phyloP scores from a whole-genome alignment of 1,140 invertebrate genomes.

The Drosophila prosaltans region DNA sequence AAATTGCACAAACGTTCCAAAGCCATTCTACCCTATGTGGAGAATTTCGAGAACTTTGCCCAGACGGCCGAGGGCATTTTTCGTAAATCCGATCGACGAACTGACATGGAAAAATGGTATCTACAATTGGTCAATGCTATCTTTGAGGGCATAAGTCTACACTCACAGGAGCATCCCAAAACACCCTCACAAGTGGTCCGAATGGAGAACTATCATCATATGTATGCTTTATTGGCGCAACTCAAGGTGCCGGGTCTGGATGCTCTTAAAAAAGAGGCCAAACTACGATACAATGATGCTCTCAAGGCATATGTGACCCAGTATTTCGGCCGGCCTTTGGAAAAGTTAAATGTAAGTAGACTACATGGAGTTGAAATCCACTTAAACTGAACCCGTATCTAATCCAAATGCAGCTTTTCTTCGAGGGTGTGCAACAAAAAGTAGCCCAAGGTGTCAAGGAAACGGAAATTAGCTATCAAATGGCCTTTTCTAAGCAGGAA shows the following conservation, averaged over 20 bases:
- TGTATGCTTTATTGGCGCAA: slow-evolving; percentile 93
- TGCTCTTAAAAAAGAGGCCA: slow-evolving; percentile 94
- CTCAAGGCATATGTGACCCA: slow-evolving; percentile 95
- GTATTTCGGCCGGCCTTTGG: slow-evolving; percentile 97
- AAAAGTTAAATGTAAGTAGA: slow-evolving; percentile 93
- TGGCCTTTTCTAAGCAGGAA: slow-evolving; percentile 98
- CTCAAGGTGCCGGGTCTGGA: slow-evolving; percentile 97
- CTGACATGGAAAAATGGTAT: slow-evolving; percentile 99
- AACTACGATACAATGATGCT: slow-evolving; percentile 95
- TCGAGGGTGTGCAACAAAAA: slow-evolving; percentile 96
- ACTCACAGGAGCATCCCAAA: slow-evolving; percentile 94
- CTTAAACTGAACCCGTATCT: neutral
- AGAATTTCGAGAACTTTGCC: slow-evolving; percentile 96
- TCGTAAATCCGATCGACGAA: slow-evolving; percentile 92
- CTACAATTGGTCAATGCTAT: slow-evolving; percentile 92
- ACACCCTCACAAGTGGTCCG: slow-evolving; percentile 97
- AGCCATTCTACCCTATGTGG: slow-evolving; percentile 95
- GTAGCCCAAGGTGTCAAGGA: slow-evolving; percentile 96
- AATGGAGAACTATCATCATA: slow-evolving; percentile 99
- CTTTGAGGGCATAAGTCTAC: slow-evolving; percentile 92
- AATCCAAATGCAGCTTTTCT: slow-evolving; percentile 89
- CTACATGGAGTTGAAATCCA: neutral
- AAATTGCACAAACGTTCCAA: slow-evolving; percentile 89
- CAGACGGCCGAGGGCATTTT: slow-evolving; percentile 94
- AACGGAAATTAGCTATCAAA: slow-evolving; percentile 98